Evolutionary conservation across 1,140 invertebrate genomes (phyloP), one percentile per base, ranked within the genome.

Genomic region (Papilio polyxenes): DNA sequence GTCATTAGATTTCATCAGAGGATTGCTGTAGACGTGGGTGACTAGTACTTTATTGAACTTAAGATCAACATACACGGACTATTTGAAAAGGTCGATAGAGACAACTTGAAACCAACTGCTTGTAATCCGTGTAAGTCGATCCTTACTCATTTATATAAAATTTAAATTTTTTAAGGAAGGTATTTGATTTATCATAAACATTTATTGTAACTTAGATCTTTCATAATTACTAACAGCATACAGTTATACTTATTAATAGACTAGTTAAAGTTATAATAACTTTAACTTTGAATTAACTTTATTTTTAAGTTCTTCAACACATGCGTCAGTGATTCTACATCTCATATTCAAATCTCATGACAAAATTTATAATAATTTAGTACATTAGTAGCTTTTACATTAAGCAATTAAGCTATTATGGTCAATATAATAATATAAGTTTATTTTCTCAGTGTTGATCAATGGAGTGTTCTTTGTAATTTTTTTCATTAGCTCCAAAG

Each of bases 401-500:
- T 59, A n/a, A 3, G n/a, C n/a, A 20, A 59, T 59, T n/a, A 59
- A 59, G 6, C 3, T 59, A n/a, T 1, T 20, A 59, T 9, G 6
- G 15, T 59, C 23, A 65, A 23, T 7, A 20, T 65, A 65, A 65
- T 23, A 44, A 6, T 44, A 44, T 44, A 31, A 10, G 20, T 31
- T 72, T 72, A 72, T 72, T 72, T 40, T 72, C 4, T 15, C 13
- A 72, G 13, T 53, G 75, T 10, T 31, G 20, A 9, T 76, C 3
- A 56, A 56, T 77, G 20, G 10, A 51, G 5, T 78, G 48, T 17
- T n/a, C 53, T 79, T 59, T 23, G 23, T 62, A 31, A 44, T n/a
- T 79, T 79, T 79, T 79, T 79, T 79, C 53, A 23, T 56, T 79
- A 81, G 83, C 75, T 15, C 74, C 85, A 82, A 86, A 87, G 65